phyloP scores from a whole-genome alignment of 2,888 invertebrate genomes.

The Meiosimyza decipiens region DNA sequence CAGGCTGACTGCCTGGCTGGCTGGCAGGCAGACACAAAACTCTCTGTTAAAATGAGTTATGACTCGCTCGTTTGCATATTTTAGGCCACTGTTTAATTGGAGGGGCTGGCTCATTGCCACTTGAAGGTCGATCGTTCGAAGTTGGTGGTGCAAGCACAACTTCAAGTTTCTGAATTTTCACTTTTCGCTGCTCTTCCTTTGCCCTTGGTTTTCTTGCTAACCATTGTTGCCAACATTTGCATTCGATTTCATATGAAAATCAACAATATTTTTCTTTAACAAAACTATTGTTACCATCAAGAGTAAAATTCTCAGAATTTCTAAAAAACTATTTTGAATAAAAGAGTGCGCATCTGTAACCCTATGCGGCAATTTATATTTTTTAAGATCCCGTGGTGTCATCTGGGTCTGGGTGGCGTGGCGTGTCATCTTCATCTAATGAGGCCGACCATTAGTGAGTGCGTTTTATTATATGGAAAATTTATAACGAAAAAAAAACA shows the following conservation, averaged over 20 bases:
- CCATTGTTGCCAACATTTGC: not conserved
- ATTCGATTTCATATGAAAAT: not conserved
- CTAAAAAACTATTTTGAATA: slow-evolving; percentile 37
- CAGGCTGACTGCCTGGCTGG: slow-evolving; percentile 40
- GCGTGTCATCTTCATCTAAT: slow-evolving; percentile 45
- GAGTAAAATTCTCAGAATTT: slow-evolving; percentile 41
- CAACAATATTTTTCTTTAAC: slow-evolving; percentile 12
- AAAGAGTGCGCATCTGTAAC: slow-evolving; percentile 35
- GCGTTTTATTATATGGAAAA: slow-evolving; percentile 28
- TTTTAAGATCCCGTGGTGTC: slow-evolving; percentile 36
- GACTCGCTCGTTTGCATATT: slow-evolving; percentile 65
- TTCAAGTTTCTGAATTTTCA: not conserved
- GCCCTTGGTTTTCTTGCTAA: not conserved
- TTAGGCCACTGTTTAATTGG: slow-evolving; percentile 67
- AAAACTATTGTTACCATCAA: slow-evolving; percentile 23
- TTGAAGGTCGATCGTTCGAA: slow-evolving; percentile 14
- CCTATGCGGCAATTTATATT: slow-evolving; percentile 21
- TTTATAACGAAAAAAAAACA: slow-evolving; percentile 25
- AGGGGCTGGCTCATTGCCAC: slow-evolving; percentile 46
- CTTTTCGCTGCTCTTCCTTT: not conserved
- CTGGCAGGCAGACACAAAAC: slow-evolving; percentile 44
- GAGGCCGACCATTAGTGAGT: slow-evolving; percentile 25
- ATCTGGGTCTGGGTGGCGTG: slow-evolving; percentile 31
- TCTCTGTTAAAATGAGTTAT: slow-evolving; percentile 62
- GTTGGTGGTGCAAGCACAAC: not conserved